Conservation (phyloP, 2,797 vertebrate genomes). For the Tachyglossus aculeatus region DNA sequence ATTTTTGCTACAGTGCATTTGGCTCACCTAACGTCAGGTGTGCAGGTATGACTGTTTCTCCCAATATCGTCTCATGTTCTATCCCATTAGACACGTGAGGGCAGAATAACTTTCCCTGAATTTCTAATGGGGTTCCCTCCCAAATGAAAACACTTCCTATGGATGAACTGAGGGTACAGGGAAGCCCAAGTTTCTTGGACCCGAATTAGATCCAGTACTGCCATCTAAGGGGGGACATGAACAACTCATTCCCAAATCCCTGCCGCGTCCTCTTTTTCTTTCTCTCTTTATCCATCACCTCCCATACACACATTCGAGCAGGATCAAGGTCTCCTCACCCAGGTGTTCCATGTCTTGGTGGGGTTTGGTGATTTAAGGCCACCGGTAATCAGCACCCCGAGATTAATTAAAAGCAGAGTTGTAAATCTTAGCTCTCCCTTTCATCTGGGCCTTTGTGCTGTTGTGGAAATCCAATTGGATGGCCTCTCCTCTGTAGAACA, state of each 20-base stretch:
- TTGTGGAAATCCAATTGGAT: slow-evolving; percentile 50
- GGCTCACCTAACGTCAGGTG: too few relatives aligned
- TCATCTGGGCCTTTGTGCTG: slow-evolving; percentile 43
- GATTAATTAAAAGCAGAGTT: slow-evolving; percentile 52
- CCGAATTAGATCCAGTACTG: slow-evolving; percentile 34
- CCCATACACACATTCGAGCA: neutral
- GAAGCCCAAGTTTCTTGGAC: neutral
- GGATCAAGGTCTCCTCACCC: slow-evolving; percentile 19
- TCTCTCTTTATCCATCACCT: neutral
- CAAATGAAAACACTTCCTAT: slow-evolving; percentile 28
- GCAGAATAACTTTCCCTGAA: too few relatives aligned
- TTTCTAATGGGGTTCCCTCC: slow-evolving; percentile 42
- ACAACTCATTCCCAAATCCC: neutral
- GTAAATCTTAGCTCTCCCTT: slow-evolving; percentile 42
- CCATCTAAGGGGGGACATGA: slow-evolving; percentile 54
- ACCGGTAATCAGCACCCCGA: slow-evolving; percentile 46
- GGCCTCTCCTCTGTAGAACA: slow-evolving; percentile 35
- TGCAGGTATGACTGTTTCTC: too few relatives aligned
- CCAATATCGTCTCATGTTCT: too few relatives aligned
- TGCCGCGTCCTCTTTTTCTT: neutral
- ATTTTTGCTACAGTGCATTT: too few relatives aligned
- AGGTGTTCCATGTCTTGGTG: slow-evolving; percentile 34
- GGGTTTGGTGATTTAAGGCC: slow-evolving; percentile 29
- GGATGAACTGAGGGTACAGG: slow-evolving; percentile 11
- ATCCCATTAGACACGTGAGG: too few relatives aligned